Conservation (phyloP, 2,888 invertebrate species). For the Papilio elwesi region DNA sequence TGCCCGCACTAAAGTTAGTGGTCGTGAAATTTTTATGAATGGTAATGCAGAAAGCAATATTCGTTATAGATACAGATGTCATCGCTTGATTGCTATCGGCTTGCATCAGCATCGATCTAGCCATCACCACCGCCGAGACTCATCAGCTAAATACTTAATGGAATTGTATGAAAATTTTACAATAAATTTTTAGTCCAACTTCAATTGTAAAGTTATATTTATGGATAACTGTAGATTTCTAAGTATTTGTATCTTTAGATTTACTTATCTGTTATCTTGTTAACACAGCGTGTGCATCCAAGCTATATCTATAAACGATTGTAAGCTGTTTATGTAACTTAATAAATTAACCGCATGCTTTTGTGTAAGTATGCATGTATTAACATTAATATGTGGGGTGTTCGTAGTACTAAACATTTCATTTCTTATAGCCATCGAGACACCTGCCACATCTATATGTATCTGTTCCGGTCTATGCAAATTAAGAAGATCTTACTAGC, state of each 20-base stretch:
- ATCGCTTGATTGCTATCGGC: too few species aligned
- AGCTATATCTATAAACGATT: background rate
- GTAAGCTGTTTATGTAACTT: background rate
- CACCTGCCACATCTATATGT: conserved; percentile 33
- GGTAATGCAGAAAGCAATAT: background rate
- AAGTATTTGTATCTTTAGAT: background rate
- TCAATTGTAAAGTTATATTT: too few species aligned
- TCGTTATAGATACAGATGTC: too few species aligned
- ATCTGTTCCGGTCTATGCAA: conserved; percentile 57
- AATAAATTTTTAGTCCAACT: too few species aligned
- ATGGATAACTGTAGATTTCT: too few species aligned
- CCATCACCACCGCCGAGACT: too few species aligned
- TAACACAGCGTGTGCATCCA: background rate
- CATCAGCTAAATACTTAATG: too few species aligned
- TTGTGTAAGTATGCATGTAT: background rate
- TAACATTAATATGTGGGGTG: conserved; percentile 2
- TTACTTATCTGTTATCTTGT: background rate
- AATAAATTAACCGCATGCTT: background rate
- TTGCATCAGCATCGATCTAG: too few species aligned
- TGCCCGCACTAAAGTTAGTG: conserved; percentile 21
- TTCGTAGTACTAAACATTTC: conserved; percentile 6
- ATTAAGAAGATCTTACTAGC: conserved; percentile 58
- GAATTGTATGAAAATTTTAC: too few species aligned
- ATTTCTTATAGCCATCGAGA: conserved; percentile 14
- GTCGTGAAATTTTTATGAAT: conserved; percentile 14